phyloP scores from a whole-genome alignment of 2,113 vertebrate species.

The Lagopus muta region DNA sequence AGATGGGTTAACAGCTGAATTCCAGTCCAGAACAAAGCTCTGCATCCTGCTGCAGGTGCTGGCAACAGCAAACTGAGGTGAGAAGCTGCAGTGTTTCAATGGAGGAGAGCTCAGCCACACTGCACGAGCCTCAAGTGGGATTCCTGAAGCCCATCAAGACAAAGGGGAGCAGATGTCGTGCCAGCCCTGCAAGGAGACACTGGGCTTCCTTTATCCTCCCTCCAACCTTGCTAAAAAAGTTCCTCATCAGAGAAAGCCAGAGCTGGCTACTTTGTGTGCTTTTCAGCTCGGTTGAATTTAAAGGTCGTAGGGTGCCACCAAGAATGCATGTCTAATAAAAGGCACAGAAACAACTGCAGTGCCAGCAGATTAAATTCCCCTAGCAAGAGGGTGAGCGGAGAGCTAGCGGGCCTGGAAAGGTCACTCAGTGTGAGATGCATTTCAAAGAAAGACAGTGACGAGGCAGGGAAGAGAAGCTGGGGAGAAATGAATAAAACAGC shows the following conservation, averaged over 20 bases:
- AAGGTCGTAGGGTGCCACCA: slow-evolving; percentile 55
- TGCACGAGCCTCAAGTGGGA: not conserved
- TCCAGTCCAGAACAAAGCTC: not conserved
- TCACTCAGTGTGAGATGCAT: not conserved
- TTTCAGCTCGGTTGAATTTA: not conserved
- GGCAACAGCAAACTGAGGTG: not conserved
- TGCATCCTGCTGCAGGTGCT: not conserved
- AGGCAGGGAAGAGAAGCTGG: not conserved
- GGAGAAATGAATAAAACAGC: not conserved
- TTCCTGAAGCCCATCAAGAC: not conserved
- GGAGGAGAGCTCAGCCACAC: not conserved
- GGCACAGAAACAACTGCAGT: slow-evolving; percentile 35
- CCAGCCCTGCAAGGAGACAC: not conserved
- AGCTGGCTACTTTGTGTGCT: not conserved
- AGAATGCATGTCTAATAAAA: slow-evolving; percentile 67
- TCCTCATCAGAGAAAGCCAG: not conserved
- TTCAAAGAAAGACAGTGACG: not conserved
- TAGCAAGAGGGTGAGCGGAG: not conserved
- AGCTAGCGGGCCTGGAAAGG: slow-evolving; percentile 38
- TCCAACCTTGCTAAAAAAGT: not conserved
- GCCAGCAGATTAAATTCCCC: slow-evolving; percentile 70
- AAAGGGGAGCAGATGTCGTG: not conserved
- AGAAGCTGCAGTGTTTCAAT: accelerated
- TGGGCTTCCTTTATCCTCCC: not conserved
- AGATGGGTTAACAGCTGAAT: not conserved